Evolutionary conservation across 2,113 vertebrate genomes (phyloP), one percentile per base, ranked within the genome.

Genomic region (Scomber japonicus): DNA sequence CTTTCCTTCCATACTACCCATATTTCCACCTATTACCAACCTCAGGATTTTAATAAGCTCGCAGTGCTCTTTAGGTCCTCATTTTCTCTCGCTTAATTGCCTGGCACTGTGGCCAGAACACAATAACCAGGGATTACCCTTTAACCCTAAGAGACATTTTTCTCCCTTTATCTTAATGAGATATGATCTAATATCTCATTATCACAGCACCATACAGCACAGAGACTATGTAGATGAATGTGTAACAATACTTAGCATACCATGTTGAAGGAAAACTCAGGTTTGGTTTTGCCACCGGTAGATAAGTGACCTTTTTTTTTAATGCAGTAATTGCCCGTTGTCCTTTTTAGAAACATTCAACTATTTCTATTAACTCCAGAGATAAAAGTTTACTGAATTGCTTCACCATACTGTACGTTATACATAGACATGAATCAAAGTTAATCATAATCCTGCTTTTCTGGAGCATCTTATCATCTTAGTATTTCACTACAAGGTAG

Each of bases 71-170:
- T 80, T 19, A 53, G 70, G 77, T 78, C 62, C 82, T 85, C 59
- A 69, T 83, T 81, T 77, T 83, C 71, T 59, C 61, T 57, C 31
- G 66, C 76, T 74, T 94, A 93, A 94, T 95, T 94, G 86, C 82
- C 71, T 71, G 71, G 69, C 76, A 49, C 46, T 78, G 62, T 65
- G 85, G 50, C 80, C 73, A 27, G 61, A 74, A 81, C 64, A 83
- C 89, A 86, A 79, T 90, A 83, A 80, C 72, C 80, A 59, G 54
- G 85, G 80, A 88, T 93, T 90, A 90, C 81, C 90, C 88, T 81
- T 62, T 88, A 81, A 94, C 90, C 91, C 64, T 60, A 5, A 46
- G 76, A 86, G 78, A 78, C 82, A 80, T 81, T 75, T 82, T 75
- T 85, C 49, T 86, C 53, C 40, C 56, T 78, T 85, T 75, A 77